Evolutionary conservation across 1,140 invertebrate species (phyloP).

Genomic region (Ditylenchus dipsaci): DNA sequence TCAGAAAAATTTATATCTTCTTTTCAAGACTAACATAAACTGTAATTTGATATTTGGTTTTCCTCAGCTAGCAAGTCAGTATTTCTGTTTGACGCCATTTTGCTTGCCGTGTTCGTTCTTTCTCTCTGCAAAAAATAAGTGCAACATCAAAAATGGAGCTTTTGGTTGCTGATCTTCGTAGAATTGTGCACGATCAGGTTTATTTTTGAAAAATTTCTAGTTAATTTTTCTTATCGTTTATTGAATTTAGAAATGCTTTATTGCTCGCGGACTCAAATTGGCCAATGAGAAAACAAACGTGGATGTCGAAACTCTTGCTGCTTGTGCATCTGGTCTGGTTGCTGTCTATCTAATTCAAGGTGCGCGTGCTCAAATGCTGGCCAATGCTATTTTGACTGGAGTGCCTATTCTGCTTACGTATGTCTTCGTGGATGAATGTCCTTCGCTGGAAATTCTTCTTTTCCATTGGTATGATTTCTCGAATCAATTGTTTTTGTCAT

Average conservation of each 20-base stretch:
- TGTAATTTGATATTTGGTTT: no score
- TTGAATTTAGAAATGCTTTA: conserved; percentile 9
- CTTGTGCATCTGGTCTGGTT: conserved; percentile 4
- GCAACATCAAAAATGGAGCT: neutral
- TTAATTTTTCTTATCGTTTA: neutral
- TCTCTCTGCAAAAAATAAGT: neutral
- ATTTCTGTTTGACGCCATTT: neutral
- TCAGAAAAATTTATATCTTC: no score
- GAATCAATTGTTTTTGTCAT: neutral
- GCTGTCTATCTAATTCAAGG: conserved; percentile 12
- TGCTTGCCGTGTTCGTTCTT: neutral
- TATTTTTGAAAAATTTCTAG: neutral
- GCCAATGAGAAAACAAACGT: conserved; percentile 6
- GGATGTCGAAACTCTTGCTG: conserved; percentile 19
- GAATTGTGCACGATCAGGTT: neutral
- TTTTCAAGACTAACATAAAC: no score
- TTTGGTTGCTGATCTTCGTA: neutral
- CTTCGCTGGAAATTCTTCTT: conserved; percentile 13
- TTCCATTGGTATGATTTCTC: conserved; percentile 19
- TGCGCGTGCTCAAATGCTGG: conserved; percentile 24
- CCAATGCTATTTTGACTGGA: conserved; percentile 23
- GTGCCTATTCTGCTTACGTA: conserved; percentile 29
- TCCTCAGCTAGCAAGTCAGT: neutral
- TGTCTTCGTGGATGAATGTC: conserved; percentile 31
- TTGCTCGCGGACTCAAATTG: conserved; percentile 14